Percentiles rank a stretch among this genome's conserved stretches.
These are phyloP conservation scores for Saxidomus purpurata DNA, from an alignment of 1,140 invertebrate species.

Conservation along the genomic window DNA sequence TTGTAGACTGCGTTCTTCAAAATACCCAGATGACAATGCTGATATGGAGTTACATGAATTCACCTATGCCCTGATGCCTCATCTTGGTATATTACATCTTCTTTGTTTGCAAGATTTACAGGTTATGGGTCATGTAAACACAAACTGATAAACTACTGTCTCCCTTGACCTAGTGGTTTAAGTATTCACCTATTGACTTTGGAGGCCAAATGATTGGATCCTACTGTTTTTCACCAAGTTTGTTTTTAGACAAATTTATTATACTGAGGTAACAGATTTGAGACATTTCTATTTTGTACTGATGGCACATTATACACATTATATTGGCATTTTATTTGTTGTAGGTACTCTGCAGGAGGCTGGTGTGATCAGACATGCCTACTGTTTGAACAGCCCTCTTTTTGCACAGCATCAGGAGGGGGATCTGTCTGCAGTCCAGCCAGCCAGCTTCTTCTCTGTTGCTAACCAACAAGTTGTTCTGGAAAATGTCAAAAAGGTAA, in stretches of 20 bases:
- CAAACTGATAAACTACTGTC: too few relatives aligned
- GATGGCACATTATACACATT: too few relatives aligned
- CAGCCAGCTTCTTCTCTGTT: constrained; percentile 73
- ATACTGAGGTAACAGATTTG: too few relatives aligned
- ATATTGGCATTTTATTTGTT: constrained; percentile 52
- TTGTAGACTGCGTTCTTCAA: constrained; percentile 86
- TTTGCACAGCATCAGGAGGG: constrained; percentile 34
- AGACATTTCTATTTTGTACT: too few relatives aligned
- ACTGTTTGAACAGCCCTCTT: constrained; percentile 85
- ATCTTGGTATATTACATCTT: constrained; percentile 84
- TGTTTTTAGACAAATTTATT: too few relatives aligned
- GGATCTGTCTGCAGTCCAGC: not conserved
- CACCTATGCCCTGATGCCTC: constrained; percentile 88
- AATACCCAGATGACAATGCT: constrained; percentile 87
- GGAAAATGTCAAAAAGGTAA: constrained; percentile 85
- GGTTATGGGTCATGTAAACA: too few relatives aligned
- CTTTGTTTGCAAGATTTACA: too few relatives aligned
- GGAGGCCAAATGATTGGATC: too few relatives aligned
- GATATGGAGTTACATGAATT: constrained; percentile 88
- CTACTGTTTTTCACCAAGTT: too few relatives aligned
- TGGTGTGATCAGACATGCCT: constrained; percentile 85
- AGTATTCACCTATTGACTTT: too few relatives aligned
- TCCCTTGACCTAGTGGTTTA: too few relatives aligned
- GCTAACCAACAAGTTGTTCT: constrained; percentile 82
- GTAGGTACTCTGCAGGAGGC: constrained; percentile 85